phyloP scores from a whole-genome alignment of 1,140 invertebrate species.

The Mycetomoellerius zeteki region DNA sequence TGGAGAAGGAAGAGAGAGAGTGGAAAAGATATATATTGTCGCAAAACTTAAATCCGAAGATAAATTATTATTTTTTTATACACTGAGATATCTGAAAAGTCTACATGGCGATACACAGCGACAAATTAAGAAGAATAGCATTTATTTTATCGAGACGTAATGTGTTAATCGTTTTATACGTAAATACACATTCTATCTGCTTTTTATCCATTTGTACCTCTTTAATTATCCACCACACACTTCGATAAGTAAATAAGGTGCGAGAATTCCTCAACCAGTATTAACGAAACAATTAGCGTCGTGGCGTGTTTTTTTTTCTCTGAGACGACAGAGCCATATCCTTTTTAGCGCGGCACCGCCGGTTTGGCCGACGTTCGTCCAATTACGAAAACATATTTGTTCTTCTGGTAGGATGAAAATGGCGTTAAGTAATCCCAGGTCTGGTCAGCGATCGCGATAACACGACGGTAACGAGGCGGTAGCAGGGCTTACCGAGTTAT shows the following conservation, averaged over 20 bases:
- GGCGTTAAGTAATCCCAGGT: slow-evolving; percentile 67
- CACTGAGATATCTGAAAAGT: not conserved
- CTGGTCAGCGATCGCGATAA: slow-evolving; percentile 65
- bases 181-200: not conserved
- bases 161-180: not conserved
- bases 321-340: slow-evolving; percentile 18
- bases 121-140: not conserved
- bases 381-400: slow-evolving; percentile 65
- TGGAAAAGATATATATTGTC: not conserved
- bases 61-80: not conserved
- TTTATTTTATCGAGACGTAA: not conserved
- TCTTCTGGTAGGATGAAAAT: slow-evolving; percentile 42
- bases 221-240: slow-evolving; percentile 17
- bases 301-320: slow-evolving; percentile 16
- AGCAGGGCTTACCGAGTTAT: slow-evolving; percentile 68
- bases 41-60: not conserved
- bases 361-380: slow-evolving; percentile 33
- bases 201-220: not conserved
- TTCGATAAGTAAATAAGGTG: slow-evolving; percentile 43
- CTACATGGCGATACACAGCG: not conserved
- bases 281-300: slow-evolving; percentile 53
- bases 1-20: not conserved
- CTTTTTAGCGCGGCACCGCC: not conserved
- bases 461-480: slow-evolving; percentile 70
- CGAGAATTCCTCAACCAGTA: not conserved